Base-by-base conservation (phyloP, 2,888 invertebrate genomes). In the Athrips mouffetella region DNA sequence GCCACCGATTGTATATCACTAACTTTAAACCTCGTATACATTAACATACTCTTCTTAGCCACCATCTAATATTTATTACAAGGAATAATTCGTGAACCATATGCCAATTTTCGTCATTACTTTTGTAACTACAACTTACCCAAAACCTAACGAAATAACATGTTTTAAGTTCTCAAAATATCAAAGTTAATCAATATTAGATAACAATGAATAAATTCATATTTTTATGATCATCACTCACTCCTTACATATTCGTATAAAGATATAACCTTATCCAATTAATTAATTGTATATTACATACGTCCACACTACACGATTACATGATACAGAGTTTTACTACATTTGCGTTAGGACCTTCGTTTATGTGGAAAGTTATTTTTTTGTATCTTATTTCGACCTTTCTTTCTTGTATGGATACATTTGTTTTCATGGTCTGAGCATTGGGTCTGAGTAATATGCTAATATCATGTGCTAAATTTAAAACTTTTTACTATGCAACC, bases 81-180 rank as follows among this genome's bases (percentile, higher is more conserved):
- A 11, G 4, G 10, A 5, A 37, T 16, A 15, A 7, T 40, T 52
- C 23, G 27, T 47, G 33, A 47, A 62, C 49, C 54, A 55, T 65
- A 65, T 56, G 69, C 68, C 63, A 63, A 70, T 66, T 67, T 73
- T 69, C 65, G 52, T 31, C 10, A 21, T 11, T 15, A 16, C 31
- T 44, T 29, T 42, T 29, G 18, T 18, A 18, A 44, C 30, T 10
- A 13, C 18, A 18, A 35, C 11, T 18, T 15, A 42, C 42, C 18
- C 50, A 29, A 50, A 46, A 30, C 7, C 1, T 47, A 42, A 27
- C 11, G 29, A 48, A 23, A 44, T 20, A 30, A 13, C 7, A 41
- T 41, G 10, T 21, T 15, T 25, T 40, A 40, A 25, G 40, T 40
- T 40, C 13, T 25, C 4, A 21, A 37, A 37, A 37, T 18, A 37